These are phyloP conservation scores for Spea bombifrons DNA, from an alignment of 2,113 vertebrate genomes.

Conservation along the genomic window DNA sequence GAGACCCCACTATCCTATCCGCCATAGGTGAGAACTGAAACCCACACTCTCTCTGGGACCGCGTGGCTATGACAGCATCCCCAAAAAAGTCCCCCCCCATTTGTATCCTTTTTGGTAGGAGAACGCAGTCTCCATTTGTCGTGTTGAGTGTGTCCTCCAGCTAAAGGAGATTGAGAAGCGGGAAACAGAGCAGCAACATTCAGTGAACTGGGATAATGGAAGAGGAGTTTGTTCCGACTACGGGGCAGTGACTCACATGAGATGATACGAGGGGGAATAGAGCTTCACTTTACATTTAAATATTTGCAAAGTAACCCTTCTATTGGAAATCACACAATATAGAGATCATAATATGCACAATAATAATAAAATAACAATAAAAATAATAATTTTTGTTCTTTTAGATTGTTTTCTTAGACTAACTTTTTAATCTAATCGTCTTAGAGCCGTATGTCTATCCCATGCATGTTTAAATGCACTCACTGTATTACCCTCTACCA, in stretches of 20 bases:
- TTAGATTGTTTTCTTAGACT: no score
- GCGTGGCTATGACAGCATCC: no score
- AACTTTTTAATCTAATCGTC: no score
- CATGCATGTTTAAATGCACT: no score
- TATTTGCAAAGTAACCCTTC: neutral
- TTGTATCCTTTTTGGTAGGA: neutral
- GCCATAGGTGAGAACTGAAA: no score
- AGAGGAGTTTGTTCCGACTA: neutral
- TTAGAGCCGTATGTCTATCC: no score
- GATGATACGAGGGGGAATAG: neutral
- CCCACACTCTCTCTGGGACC: no score
- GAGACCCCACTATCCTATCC: no score
- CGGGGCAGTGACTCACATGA: neutral
- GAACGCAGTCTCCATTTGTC: neutral
- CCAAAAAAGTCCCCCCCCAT: neutral
- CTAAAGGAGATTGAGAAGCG: neutral
- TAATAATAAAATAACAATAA: no score
- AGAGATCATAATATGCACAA: neutral
- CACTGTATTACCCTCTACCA: no score
- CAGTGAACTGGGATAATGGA: neutral
- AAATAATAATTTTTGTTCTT: no score
- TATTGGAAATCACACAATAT: neutral
- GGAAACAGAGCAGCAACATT: neutral
- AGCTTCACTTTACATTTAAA: neutral
- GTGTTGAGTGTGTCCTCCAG: neutral